Evolutionary conservation across 2,113 vertebrate species (phyloP), one percentile per base, ranked within the genome.

Genomic region (Anser cygnoides): DNA sequence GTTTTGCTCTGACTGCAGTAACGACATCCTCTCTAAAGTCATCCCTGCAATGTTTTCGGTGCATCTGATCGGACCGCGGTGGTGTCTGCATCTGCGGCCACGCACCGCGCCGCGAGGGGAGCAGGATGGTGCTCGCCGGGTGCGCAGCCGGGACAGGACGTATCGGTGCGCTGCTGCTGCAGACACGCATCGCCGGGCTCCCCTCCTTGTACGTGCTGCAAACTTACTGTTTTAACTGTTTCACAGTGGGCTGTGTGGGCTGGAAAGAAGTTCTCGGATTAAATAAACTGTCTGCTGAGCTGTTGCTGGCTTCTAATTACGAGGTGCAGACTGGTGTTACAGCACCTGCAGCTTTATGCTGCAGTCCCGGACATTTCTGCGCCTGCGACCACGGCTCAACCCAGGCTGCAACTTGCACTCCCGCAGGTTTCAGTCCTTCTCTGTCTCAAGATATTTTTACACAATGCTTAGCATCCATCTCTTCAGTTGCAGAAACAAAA

Each of bases 141-240:
- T 94, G 87, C 75, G 33, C 39, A 70, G 78, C 58, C 62, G 86
- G 84, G 78, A 58, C 41, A 62, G 82, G 66, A 79, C 39, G 76
- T 9, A 23, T 31, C 44, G 39, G n/a, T 87, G 88, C 58, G 55
- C 61, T 86, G 70, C 89, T 83, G 74, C 63, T 83, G 81, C 1
- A 37, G 57, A 75, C 46, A 55, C 3, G 55, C 85, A 93, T 90
- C 81, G 28, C 81, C 35, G 31, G 54, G 71, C 71, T 91, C 50
- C 58, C 86, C 84, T 95, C 74, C 80, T 65, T 37, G 77, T 17
- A 5, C 2, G 7, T 28, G 33, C 78, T 52, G 77, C 70, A 92
- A 92, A 92, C 91, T 85, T 73, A 70, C 91, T 73, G 58, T 59
- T 94, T 92, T 79, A 95, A 92, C 89, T 76, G 89, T 84, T 95